phyloP scores from a whole-genome alignment of 2,888 invertebrate genomes.

The Orgyia antiqua region DNA sequence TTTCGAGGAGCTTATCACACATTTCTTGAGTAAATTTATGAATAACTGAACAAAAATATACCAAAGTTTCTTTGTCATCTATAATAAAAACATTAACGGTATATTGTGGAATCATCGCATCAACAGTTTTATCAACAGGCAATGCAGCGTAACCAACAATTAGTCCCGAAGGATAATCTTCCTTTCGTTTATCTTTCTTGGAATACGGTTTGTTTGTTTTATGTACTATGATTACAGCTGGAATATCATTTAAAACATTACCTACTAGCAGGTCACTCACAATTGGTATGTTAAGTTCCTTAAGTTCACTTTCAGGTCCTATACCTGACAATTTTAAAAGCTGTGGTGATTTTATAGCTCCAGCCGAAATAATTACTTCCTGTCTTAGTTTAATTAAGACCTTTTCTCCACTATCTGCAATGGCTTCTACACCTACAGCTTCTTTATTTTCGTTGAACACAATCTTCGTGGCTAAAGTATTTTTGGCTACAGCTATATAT shows the following conservation, averaged over 20 bases:
- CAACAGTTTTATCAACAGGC: slow-evolving; percentile 26
- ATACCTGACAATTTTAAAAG: slow-evolving; percentile 33
- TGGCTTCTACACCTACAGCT: slow-evolving; percentile 15
- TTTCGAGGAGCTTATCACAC: slow-evolving; percentile 16
- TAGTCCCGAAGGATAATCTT: slow-evolving; percentile 46
- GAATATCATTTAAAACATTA: slow-evolving; percentile 14
- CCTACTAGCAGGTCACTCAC: slow-evolving; percentile 16
- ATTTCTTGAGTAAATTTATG: slow-evolving; percentile 11
- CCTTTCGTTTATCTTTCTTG: slow-evolving; percentile 7
- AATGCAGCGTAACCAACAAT: slow-evolving; percentile 23
- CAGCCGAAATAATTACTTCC: slow-evolving; percentile 51
- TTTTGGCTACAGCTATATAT: slow-evolving; percentile 11
- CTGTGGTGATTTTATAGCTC: slow-evolving; percentile 39
- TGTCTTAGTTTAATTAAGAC: slow-evolving; percentile 17
- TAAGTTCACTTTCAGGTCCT: slow-evolving; percentile 33
- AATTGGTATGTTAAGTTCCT: slow-evolving; percentile 11
- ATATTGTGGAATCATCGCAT: slow-evolving; percentile 28
- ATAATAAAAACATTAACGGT: slow-evolving; percentile 20
- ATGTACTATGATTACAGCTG: slow-evolving; percentile 12
- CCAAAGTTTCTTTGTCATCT: slow-evolving; percentile 7
- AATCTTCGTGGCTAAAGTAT: slow-evolving; percentile 18
- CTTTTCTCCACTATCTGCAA: slow-evolving; percentile 10
- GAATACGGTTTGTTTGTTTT: slow-evolving; percentile 15
- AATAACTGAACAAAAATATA: slow-evolving; percentile 14
- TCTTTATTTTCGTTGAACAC: slow-evolving; percentile 14